These are phyloP conservation scores for Crossocerus cetratus DNA, from an alignment of 2,888 invertebrate species.

Conservation along the genomic window DNA sequence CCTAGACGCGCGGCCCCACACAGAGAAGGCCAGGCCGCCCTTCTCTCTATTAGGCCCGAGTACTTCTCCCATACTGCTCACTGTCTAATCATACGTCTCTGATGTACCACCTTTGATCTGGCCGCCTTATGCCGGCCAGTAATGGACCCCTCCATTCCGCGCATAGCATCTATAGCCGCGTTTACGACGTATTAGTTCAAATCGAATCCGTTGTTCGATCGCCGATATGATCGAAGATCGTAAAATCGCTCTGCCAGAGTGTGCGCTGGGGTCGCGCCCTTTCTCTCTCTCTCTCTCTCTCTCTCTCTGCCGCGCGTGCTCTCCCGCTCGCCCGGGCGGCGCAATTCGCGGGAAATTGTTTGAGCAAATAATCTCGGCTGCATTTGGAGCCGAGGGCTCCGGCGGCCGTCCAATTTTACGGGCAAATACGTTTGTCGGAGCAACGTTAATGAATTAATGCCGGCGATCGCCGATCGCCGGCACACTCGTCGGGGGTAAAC, in stretches of 20 bases:
- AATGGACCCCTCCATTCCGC: not conserved
- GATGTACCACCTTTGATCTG: conserved; percentile 1
- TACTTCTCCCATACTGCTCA: not conserved
- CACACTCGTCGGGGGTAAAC: conserved; percentile 58
- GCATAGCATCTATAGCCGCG: not conserved
- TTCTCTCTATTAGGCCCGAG: not conserved
- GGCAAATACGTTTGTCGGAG: conserved; percentile 67
- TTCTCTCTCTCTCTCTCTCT: not conserved
- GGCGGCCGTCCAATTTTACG: conserved; percentile 67
- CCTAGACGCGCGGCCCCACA: too few relatives aligned
- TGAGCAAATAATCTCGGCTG: conserved; percentile 67
- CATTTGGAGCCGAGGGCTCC: conserved; percentile 23
- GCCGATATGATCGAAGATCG: not conserved
- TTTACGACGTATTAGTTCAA: not conserved
- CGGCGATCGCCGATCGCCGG: conserved; percentile 20
- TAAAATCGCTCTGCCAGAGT: not conserved
- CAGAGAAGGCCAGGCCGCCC: not conserved
- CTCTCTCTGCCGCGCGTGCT: not conserved
- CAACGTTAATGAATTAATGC: conserved; percentile 70
- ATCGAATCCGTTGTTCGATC: not conserved
- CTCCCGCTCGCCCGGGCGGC: conserved; percentile 2
- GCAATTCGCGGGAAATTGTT: conserved; percentile 64
- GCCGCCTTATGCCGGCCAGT: not conserved
- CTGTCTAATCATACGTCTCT: not conserved
- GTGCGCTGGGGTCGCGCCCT: not conserved